Evolutionary conservation across 2,888 invertebrate genomes (phyloP).

Genomic region (Listrodromus nycthemerus): DNA sequence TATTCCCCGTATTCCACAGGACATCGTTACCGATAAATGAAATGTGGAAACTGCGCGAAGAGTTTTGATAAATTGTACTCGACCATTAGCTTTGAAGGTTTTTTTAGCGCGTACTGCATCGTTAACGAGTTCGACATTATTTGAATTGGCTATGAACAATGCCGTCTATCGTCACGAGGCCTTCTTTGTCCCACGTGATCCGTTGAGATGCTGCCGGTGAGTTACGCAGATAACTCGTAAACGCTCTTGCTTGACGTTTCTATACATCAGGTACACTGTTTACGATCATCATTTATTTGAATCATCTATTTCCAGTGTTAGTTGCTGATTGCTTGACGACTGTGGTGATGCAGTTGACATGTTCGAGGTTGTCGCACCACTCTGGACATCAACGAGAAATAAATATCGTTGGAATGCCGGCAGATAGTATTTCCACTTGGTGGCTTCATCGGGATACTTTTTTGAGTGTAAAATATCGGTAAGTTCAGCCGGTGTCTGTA

Average conservation of each 20-base stretch:
- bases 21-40: not conserved
- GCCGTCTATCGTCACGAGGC: conserved; percentile 4
- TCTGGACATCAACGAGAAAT: conserved; percentile 1
- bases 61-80: conserved; percentile 15
- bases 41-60: conserved; percentile 13
- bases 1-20: conserved; percentile 9
- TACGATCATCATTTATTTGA: not conserved
- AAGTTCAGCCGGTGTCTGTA: conserved; percentile 7
- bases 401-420: conserved; percentile 48
- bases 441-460: conserved; percentile 1
- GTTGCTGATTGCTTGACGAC: not conserved
- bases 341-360: not conserved
- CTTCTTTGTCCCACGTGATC: conserved; percentile 42
- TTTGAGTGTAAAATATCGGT: conserved; percentile 15
- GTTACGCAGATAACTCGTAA: not conserved
- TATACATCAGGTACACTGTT: not conserved
- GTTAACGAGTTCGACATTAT: conserved; percentile 51
- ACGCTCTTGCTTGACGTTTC: not conserved
- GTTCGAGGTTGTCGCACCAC: not conserved
- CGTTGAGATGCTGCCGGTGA: not conserved
- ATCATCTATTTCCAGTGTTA: too few species aligned
- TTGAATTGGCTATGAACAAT: conserved; percentile 9
- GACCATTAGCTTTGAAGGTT: conserved; percentile 18
- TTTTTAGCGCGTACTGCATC: conserved; percentile 38
- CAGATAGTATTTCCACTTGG: conserved; percentile 57